A percentile compares a stretch with the other conserved stretches of the same genome.
phyloP scores from a whole-genome alignment of 2,888 invertebrate genomes.

The Scelioninae gen. 1 region DNA sequence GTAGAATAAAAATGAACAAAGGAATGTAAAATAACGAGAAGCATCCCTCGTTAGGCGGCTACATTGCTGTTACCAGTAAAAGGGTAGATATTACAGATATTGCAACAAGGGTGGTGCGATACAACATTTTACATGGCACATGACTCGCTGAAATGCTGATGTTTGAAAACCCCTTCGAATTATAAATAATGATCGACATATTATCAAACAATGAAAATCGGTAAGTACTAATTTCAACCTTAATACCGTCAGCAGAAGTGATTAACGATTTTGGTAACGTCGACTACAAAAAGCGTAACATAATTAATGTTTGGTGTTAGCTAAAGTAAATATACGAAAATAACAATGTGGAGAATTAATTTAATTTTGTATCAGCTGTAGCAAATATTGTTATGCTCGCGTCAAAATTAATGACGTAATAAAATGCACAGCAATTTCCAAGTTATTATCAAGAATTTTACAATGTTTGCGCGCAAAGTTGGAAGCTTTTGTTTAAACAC shows the following conservation, averaged over 20 bases:
- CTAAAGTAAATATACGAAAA: conserved; percentile 5
- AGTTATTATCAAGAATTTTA: conserved; percentile 7
- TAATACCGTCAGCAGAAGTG: conserved; percentile 21
- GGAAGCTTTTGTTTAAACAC: conserved; percentile 2
- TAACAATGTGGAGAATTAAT: neutral
- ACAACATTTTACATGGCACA: conserved; percentile 50
- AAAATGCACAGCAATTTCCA: conserved; percentile 7
- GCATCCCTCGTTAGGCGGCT: conserved; percentile 46
- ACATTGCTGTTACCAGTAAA: conserved; percentile 48
- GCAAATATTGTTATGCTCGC: neutral
- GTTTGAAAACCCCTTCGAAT: conserved; percentile 41
- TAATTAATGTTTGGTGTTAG: conserved; percentile 7
- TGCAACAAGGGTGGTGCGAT: conserved; percentile 53
- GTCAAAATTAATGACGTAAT: neutral
- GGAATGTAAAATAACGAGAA: conserved; percentile 65
- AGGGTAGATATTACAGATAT: conserved; percentile 62
- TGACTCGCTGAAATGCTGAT: conserved; percentile 47
- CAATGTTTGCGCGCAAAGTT: neutral
- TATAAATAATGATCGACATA: conserved; percentile 49
- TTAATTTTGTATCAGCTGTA: neutral
- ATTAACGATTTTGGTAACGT: conserved; percentile 18
- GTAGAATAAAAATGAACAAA: conserved; percentile 65
- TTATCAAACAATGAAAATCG: conserved; percentile 32
- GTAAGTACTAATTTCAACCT: conserved; percentile 33
- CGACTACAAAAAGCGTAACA: neutral